These are phyloP conservation scores for Heliconius eleuchia DNA, from an alignment of 1,140 invertebrate species.

Conservation along the genomic window DNA sequence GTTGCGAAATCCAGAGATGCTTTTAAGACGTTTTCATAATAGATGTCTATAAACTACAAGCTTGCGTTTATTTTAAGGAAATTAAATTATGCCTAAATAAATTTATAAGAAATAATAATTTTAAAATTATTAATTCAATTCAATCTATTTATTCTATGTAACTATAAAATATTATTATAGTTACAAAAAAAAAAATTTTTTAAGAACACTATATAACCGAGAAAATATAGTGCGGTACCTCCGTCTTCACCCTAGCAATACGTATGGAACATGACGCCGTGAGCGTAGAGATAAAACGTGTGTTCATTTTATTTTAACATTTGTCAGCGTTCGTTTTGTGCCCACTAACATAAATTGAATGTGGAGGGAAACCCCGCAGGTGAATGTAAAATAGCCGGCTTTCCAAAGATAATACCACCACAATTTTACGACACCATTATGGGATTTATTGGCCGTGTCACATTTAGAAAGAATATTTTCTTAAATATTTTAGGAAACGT, in stretches of 20 bases:
- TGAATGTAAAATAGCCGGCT: conserved; percentile 79
- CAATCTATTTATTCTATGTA: neutral
- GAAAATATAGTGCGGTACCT: neutral
- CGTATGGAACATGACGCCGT: conserved; percentile 65
- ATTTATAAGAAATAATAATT: neutral
- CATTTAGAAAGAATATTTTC: conserved; percentile 71
- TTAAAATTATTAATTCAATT: neutral
- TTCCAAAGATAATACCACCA: conserved; percentile 78
- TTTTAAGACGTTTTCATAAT: conserved; percentile 75
- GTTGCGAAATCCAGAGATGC: conserved; percentile 67
- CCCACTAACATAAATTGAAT: conserved; percentile 81
- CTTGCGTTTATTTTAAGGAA: conserved; percentile 28
- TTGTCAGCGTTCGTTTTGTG: conserved; percentile 81
- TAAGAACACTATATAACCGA: neutral
- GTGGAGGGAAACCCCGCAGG: conserved; percentile 78
- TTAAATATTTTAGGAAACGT: conserved; percentile 49
- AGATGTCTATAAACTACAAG: conserved; percentile 60
- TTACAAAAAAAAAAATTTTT: neutral
- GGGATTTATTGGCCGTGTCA: conserved; percentile 78
- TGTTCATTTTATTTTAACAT: conserved; percentile 81
- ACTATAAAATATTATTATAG: neutral
- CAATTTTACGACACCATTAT: conserved; percentile 80
- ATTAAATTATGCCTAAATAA: neutral
- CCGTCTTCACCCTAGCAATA: conserved; percentile 36
- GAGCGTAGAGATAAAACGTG: conserved; percentile 76